Base-by-base conservation (phyloP, 92 coral and sea anemone species). In the Porites cylindrica region DNA sequence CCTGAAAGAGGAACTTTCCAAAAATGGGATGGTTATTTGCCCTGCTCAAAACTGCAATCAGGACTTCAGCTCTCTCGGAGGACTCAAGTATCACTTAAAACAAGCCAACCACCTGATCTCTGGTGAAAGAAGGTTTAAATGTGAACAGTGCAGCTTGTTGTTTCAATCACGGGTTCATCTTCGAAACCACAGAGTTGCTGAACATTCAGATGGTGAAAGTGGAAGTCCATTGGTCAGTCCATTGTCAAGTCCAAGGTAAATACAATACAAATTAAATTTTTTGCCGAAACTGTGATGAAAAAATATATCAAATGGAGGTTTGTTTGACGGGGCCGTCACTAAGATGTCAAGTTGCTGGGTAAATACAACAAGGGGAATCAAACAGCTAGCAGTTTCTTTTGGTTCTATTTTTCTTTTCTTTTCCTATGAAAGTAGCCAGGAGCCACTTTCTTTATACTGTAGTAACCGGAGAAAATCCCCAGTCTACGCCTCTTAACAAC, bases 61-160 rank as follows among this genome's bases (percentile, higher is more conserved):
- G 63, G 94, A 90, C 78, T 95, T 95, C 92, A 95, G 86, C 18
- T 95, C 98, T 50, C 80, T 95, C 5, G 93, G 96, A 94, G 96
- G 98, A 4, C 77, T 95, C 60, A 93, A 91, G 47, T 93, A 90
- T 54, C 98, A 95, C 70, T 66, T 95, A 62, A 90, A 88, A 38
- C 91, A 83, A 21, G 80, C 90, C n/a, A 82, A 51, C 43, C 93
- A 91, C 66, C 67, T 71, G 1, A 54, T 54, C 1, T 67, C 85
- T 5, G 7, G 51, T 56, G 91, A 66, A 23, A 63, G 78, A 21
- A 88, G 81, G 69, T 94, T 94, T 72, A 90, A 91, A 21, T 94
- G 98, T 75, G 90, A 90, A 24, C 84, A 88, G 65, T 94, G 98
- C 23, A 70, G 74, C 47, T 74, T 58, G 66, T 29, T 62, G 1